Conservation (phyloP, 2,888 invertebrate species). For the Eilema griseolum region DNA sequence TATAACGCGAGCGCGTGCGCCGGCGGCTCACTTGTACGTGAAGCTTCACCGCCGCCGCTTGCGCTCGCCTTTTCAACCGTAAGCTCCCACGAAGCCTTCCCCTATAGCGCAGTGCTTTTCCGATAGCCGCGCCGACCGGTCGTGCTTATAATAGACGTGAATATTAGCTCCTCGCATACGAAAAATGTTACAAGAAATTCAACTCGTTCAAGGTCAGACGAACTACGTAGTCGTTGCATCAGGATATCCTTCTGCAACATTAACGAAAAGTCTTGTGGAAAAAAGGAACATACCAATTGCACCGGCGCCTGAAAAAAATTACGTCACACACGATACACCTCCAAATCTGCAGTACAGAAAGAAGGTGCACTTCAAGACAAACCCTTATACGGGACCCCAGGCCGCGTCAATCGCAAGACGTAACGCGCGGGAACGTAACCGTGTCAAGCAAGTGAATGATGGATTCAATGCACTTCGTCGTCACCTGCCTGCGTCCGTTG, state of each 20-base stretch:
- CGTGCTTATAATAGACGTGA: conserved; percentile 61
- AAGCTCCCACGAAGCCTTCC: conserved; percentile 70
- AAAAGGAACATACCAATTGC: conserved; percentile 86
- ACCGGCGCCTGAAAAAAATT: conserved; percentile 87
- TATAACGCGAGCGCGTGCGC: conserved; percentile 85
- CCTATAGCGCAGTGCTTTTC: conserved; percentile 71
- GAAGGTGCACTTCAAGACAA: conserved; percentile 91
- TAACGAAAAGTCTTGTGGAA: conserved; percentile 83
- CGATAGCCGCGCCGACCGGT: conserved; percentile 74
- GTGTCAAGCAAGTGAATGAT: conserved; percentile 98
- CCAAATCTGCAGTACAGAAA: conserved; percentile 89
- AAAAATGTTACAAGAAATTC: conserved; percentile 85
- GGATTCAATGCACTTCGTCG: conserved; percentile 96
- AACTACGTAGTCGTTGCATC: conserved; percentile 89
- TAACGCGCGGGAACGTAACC: conserved; percentile 97
- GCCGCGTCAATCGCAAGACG: conserved; percentile 95
- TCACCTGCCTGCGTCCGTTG: conserved; percentile 94
- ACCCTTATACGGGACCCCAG: conserved; percentile 89
- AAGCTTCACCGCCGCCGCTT: conserved; percentile 78
- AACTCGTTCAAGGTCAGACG: conserved; percentile 85
- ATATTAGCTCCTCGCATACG: conserved; percentile 72
- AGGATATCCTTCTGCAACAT: conserved; percentile 79
- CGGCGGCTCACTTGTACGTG: conserved; percentile 84
- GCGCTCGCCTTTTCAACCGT: conserved; percentile 56
- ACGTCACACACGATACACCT: conserved; percentile 83